phyloP scores from a whole-genome alignment of 2,888 invertebrate species.

The Cryptocephalus moraei region DNA sequence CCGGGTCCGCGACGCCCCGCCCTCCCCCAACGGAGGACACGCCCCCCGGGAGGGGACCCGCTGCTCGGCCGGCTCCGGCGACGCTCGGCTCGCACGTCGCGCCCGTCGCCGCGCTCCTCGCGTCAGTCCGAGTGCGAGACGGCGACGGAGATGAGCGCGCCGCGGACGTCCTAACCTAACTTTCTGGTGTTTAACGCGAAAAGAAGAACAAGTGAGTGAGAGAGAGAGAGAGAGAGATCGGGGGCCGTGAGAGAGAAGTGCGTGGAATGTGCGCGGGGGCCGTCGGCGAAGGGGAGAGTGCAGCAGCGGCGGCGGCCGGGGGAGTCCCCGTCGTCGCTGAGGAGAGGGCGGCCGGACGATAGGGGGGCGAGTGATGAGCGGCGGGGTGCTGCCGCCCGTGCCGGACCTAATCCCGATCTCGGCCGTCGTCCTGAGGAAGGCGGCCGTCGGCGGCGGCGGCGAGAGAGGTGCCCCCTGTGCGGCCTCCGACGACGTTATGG shows the following conservation, averaged over 20 bases:
- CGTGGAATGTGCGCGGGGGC: neutral
- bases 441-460: conserved; percentile 10
- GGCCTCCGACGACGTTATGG: conserved; percentile 33
- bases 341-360: conserved; percentile 16
- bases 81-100: conserved; percentile 27
- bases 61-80: conserved; percentile 22
- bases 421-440: conserved; percentile 28
- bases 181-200: no score
- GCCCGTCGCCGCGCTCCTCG: conserved; percentile 25
- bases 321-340: neutral
- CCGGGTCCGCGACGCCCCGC: conserved; percentile 9
- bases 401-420: conserved; percentile 38
- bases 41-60: conserved; percentile 23
- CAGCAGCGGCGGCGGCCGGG: neutral
- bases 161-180: no score
- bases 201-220: no score
- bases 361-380: conserved; percentile 31
- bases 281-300: neutral
- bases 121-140: conserved; percentile 21
- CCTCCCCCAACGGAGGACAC: conserved; percentile 20
- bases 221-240: conserved; percentile 14
- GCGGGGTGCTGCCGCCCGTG: conserved; percentile 37
- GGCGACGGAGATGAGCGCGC: conserved; percentile 6
- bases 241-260: conserved; percentile 6
- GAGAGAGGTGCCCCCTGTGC: conserved; percentile 24